Evolutionary conservation across 2,113 vertebrate species (phyloP).

Genomic region (Acrocephalus kingi): DNA sequence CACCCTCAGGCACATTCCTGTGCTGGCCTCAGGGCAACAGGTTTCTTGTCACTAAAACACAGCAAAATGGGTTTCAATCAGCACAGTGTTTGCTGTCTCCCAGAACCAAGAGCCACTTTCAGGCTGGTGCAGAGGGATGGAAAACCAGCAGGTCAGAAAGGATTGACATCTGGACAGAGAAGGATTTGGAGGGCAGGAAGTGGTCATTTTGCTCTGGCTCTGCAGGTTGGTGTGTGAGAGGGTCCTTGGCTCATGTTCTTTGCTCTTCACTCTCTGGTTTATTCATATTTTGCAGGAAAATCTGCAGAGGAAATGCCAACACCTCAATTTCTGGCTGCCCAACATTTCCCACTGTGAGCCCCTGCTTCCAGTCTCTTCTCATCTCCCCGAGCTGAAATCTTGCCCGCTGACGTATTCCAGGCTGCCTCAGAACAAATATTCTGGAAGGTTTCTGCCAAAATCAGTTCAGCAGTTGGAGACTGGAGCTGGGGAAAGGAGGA

Average conservation of each 20-base stretch:
- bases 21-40: background rate
- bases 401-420: accelerated
- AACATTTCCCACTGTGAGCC: background rate
- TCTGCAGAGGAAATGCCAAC: background rate
- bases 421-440: background rate
- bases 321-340: background rate
- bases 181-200: background rate
- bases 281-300: background rate
- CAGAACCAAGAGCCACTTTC: background rate
- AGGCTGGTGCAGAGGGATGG: background rate
- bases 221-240: background rate
- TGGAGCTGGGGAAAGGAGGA: background rate
- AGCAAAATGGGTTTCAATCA: background rate
- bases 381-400: background rate
- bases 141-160: background rate
- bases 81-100: background rate
- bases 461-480: background rate
- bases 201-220: background rate
- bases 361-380: background rate
- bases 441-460: constrained; percentile 6
- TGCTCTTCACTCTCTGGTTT: background rate
- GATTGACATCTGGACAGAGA: background rate
- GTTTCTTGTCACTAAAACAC: background rate
- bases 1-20: background rate
- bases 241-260: background rate